A percentile compares a stretch with the other conserved stretches of the same genome.
Conservation (phyloP, 2,113 vertebrate species). For the Ciconia stormi region DNA sequence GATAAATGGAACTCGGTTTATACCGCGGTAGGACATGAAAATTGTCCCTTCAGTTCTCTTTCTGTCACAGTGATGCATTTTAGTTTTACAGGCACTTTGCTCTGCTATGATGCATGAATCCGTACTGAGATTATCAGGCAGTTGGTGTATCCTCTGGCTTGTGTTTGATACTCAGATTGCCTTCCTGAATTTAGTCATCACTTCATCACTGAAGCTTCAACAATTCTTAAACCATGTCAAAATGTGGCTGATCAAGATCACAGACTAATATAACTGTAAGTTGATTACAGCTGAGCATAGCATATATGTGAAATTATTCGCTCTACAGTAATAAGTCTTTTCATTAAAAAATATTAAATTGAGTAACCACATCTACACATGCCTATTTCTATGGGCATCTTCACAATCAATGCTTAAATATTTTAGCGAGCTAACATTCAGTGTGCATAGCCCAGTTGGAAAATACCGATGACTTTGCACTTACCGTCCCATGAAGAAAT, state of each 20-base stretch:
- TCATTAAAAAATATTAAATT: neutral
- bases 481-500: slow-evolving; percentile 93
- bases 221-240: neutral
- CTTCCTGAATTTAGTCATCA: neutral
- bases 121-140: neutral
- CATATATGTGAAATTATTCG: neutral
- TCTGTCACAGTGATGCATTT: neutral
- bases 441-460: neutral
- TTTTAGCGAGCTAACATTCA: neutral
- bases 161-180: neutral
- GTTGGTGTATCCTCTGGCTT: neutral
- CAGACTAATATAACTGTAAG: neutral
- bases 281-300: neutral
- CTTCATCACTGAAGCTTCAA: neutral
- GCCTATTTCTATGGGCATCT: neutral
- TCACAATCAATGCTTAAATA: neutral
- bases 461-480: neutral
- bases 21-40: neutral
- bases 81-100: neutral
- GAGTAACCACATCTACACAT: neutral
- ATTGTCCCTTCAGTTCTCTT: neutral
- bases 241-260: neutral
- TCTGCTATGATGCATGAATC: neutral
- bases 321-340: neutral
- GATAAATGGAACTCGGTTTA: neutral